Evolutionary conservation across 2,888 invertebrate genomes (phyloP).

Genomic region (Drosophila seclusa): DNA sequence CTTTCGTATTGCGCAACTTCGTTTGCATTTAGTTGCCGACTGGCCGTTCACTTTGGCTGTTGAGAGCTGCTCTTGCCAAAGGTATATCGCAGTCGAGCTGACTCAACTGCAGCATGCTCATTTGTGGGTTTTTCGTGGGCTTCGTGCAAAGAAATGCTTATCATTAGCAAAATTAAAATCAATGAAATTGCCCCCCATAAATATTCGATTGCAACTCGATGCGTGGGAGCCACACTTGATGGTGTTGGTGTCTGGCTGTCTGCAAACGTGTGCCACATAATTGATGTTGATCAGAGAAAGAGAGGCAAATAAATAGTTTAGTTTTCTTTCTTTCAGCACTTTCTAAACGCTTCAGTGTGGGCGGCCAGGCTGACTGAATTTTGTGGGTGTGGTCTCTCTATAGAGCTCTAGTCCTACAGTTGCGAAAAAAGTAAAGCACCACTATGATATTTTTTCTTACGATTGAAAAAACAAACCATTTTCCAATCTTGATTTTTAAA

Average conservation of each 20-base stretch:
- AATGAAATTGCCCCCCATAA: conserved; percentile 78
- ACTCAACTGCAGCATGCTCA: background rate
- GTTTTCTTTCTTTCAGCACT: conserved; percentile 59
- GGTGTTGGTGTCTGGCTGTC: conserved; percentile 33
- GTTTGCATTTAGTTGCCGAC: background rate
- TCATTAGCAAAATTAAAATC: conserved; percentile 79
- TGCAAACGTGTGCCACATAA: conserved; percentile 75
- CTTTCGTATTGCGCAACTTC: background rate
- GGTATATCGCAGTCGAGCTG: background rate
- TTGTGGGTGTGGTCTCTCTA: conserved; percentile 50
- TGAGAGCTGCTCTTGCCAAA: background rate
- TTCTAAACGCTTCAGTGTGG: conserved; percentile 60
- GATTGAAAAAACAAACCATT: background rate
- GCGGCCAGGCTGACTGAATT: conserved; percentile 12
- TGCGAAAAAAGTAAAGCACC: background rate
- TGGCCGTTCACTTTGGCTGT: background rate
- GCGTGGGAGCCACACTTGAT: conserved; percentile 61
- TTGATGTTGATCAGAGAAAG: conserved; percentile 57
- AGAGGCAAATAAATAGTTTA: conserved; percentile 63
- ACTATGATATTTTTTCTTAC: background rate
- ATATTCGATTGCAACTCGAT: conserved; percentile 65
- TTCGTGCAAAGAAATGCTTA: conserved; percentile 74
- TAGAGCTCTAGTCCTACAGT: background rate
- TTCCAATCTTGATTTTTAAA: background rate
- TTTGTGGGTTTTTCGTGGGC: conserved; percentile 4